These are phyloP conservation scores for Bolinopsis microptera DNA, from an alignment of 37 sponge, comb jelly and placozoan genomes.

Conservation along the genomic window DNA sequence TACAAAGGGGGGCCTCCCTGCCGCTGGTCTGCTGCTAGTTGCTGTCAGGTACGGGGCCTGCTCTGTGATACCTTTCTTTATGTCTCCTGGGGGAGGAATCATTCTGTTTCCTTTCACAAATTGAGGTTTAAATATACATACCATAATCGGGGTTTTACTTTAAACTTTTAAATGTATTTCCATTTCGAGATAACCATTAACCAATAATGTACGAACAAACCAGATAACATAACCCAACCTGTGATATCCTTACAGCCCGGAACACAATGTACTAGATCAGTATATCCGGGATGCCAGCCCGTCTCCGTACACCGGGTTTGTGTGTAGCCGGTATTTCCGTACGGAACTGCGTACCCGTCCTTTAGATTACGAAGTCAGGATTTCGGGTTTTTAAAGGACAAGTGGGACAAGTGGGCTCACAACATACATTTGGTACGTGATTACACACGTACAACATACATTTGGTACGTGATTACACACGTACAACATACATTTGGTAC, in stretches of 20 bases:
- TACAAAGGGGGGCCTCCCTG: not conserved
- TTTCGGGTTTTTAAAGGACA: too few species aligned
- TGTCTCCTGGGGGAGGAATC: not conserved
- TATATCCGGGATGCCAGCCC: not conserved
- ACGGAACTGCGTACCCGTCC: not conserved
- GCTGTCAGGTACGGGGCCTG: not conserved
- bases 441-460: too few species aligned
- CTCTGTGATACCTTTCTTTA: not conserved
- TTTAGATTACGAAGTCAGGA: too few species aligned
- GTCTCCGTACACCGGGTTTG: conserved; percentile 29
- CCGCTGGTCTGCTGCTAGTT: not conserved
- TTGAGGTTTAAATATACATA: not conserved
- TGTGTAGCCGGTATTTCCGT: not conserved
- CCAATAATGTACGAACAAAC: not conserved
- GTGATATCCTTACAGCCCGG: conserved; percentile 29
- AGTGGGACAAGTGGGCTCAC: too few species aligned
- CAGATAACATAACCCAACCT: not conserved
- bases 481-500: too few species aligned
- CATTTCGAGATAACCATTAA: not conserved
- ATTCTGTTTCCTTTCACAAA: too few species aligned
- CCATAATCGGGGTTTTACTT: not conserved
- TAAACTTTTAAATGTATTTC: too few species aligned
- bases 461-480: too few species aligned
- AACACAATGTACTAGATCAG: not conserved
- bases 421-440: too few species aligned